A percentile compares a stretch with the other conserved stretches of the same genome.
phyloP scores from a whole-genome alignment of 2,797 vertebrate species.

The Aselliscus stoliczkanus region DNA sequence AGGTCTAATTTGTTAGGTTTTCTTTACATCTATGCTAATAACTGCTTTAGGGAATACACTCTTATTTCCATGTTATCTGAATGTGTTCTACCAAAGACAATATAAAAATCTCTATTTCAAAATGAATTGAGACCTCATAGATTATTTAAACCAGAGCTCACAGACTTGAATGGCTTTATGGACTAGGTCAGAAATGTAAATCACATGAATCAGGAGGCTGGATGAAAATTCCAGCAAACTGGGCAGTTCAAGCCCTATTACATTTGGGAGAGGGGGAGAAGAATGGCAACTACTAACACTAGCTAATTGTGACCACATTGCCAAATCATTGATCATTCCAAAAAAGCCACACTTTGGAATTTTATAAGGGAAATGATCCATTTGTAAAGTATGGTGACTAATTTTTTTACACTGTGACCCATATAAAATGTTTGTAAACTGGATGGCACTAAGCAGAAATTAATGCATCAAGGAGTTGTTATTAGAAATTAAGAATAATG shows the following conservation, averaged over 20 bases:
- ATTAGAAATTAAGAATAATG: neutral
- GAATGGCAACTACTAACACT: neutral
- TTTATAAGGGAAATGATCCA: neutral
- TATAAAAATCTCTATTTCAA: neutral
- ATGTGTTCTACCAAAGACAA: neutral
- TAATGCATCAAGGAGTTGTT: neutral
- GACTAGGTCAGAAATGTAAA: neutral
- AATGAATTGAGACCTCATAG: neutral
- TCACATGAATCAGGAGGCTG: neutral
- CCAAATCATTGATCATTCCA: neutral
- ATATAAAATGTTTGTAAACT: neutral
- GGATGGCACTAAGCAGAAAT: neutral
- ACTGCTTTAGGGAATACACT: neutral
- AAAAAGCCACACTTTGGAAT: neutral
- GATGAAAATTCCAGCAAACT: neutral
- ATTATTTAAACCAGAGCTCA: neutral
- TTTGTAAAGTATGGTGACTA: neutral
- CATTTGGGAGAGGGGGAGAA: neutral
- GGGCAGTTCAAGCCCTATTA: neutral
- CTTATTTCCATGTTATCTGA: neutral
- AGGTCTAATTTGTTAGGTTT: neutral
- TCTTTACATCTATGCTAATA: neutral
- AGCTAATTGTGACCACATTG: neutral
- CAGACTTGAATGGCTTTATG: neutral
- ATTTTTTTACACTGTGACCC: neutral